A percentile compares a stretch with the other conserved stretches of the same genome.
Evolutionary conservation across 2,113 vertebrate genomes (phyloP).

Genomic region (Hepsetus odoe): DNA sequence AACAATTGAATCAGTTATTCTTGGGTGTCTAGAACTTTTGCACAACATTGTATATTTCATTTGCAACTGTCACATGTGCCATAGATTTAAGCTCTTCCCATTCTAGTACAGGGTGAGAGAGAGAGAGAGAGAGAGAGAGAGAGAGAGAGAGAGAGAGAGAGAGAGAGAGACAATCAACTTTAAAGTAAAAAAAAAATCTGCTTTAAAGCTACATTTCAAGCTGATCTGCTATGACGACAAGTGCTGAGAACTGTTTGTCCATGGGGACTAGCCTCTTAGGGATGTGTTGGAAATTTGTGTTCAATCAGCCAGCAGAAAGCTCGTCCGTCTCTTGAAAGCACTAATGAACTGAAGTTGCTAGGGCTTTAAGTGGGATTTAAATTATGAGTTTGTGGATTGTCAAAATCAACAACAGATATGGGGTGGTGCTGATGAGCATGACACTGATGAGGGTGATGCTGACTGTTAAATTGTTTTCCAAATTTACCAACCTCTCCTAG

Average conservation of each 20-base stretch:
- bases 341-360: not conserved
- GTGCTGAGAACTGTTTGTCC: not conserved
- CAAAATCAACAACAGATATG: conserved; percentile 15
- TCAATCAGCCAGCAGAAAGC: not conserved
- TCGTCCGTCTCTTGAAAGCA: not conserved
- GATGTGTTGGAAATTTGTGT: not conserved
- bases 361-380: not conserved
- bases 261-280: not conserved
- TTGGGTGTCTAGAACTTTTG: too few species aligned
- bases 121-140: too few species aligned
- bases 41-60: too few species aligned
- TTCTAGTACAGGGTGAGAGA: too few species aligned
- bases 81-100: too few species aligned
- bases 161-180: too few species aligned
- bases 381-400: conserved; percentile 1
- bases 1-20: too few species aligned
- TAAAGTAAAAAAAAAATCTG: too few species aligned
- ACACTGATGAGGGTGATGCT: conserved; percentile 13
- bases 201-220: too few species aligned
- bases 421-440: not conserved
- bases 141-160: too few species aligned
- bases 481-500: conserved; percentile 31
- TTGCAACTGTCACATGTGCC: too few species aligned
- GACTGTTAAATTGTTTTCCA: conserved; percentile 28
- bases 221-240: not conserved